Percentiles rank a stretch among this genome's conserved stretches.
Evolutionary conservation across 2,113 vertebrate species (phyloP).

Genomic region (Etia nguti): DNA sequence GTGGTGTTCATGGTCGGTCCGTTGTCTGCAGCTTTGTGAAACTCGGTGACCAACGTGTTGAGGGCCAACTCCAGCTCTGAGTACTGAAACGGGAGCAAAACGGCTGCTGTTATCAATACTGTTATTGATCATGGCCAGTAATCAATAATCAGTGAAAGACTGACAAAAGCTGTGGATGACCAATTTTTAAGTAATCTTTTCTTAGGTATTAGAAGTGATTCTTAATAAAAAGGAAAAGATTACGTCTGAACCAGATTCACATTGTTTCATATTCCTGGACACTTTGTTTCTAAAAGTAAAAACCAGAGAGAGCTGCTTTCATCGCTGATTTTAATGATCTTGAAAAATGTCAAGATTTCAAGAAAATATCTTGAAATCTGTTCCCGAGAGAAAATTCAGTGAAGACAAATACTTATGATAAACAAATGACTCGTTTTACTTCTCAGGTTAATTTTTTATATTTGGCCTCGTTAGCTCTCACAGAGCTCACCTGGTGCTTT

Average conservation of each 20-base stretch:
- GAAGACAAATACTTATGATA: accelerated
- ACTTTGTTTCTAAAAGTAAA: neutral
- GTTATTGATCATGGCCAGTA: neutral
- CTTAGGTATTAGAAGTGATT: neutral
- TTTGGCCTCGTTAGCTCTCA: too few relatives aligned
- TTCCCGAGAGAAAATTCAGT: neutral
- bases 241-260: neutral
- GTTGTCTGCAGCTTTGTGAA: conserved; percentile 33
- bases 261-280: neutral
- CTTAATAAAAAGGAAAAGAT: neutral
- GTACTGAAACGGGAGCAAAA: conserved; percentile 10
- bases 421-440: neutral
- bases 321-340: neutral
- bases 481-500: too few relatives aligned
- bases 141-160: neutral
- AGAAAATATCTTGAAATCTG: neutral
- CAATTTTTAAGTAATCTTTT: neutral
- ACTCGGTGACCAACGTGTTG: conserved; percentile 45
- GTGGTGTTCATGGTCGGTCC: conserved; percentile 35
- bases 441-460: too few relatives aligned
- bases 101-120: neutral
- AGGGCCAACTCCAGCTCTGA: conserved; percentile 62
- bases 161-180: neutral
- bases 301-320: neutral
- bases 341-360: neutral